These are phyloP conservation scores for Tilapia sparmanii DNA, from an alignment of 2,113 vertebrate genomes.

Conservation along the genomic window DNA sequence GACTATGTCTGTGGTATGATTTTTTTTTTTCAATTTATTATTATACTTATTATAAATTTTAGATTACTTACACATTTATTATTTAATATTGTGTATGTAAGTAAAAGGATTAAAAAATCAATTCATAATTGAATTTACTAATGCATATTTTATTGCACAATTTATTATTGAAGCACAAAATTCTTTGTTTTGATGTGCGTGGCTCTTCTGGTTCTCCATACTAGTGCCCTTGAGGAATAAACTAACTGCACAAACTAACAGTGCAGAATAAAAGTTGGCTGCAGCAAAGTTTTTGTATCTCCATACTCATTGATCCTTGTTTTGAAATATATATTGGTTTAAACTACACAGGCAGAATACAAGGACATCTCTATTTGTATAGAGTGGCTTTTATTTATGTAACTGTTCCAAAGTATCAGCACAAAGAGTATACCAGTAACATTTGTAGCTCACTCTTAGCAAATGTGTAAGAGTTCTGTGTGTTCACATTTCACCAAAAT, in stretches of 20 bases:
- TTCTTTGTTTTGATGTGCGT: not conserved
- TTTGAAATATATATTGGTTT: not conserved
- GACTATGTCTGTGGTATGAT: not conserved
- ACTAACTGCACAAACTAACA: not conserved
- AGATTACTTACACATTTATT: no score
- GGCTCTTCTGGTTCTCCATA: not conserved
- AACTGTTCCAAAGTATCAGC: not conserved
- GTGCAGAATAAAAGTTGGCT: not conserved
- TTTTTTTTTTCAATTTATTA: not conserved
- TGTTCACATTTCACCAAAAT: not conserved
- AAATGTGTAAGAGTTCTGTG: not conserved
- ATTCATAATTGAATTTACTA: not conserved
- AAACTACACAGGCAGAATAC: not conserved
- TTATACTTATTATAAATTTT: not conserved
- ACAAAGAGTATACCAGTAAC: not conserved
- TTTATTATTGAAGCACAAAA: not conserved
- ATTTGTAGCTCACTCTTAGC: not conserved
- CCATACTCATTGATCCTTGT: not conserved
- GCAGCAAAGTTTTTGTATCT: not conserved
- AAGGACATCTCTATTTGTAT: not conserved
- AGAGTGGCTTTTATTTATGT: not conserved
- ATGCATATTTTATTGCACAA: not conserved
- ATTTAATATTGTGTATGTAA: not conserved
- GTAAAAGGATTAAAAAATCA: not conserved
- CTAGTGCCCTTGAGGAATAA: not conserved